Conservation (phyloP, 2,888 invertebrate species). For the Thalpophila matura region DNA sequence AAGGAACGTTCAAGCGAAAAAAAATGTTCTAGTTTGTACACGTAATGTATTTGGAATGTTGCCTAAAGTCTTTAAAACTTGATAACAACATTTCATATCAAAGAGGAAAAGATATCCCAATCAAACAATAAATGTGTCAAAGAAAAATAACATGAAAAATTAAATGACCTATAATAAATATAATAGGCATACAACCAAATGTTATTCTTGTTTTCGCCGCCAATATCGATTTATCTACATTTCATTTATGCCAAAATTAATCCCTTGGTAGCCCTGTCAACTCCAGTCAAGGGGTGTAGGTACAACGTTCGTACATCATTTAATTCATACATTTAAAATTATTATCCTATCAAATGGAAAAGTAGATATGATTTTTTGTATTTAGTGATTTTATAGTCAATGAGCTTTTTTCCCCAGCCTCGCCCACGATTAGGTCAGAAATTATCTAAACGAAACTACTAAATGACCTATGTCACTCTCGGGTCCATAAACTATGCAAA, state of each 20-base stretch:
- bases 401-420: no score
- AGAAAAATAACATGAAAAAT: conserved; percentile 20
- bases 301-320: not conserved
- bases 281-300: no score
- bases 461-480: no score
- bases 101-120: conserved; percentile 25
- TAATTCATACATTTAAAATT: not conserved
- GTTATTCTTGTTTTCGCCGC: conserved; percentile 7
- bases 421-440: no score
- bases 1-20: not conserved
- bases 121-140: conserved; percentile 15
- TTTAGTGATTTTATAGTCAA: no score
- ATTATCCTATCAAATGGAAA: no score
- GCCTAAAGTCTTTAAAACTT: conserved; percentile 11
- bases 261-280: conserved; percentile 15
- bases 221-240: conserved; percentile 13
- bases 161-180: not conserved
- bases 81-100: conserved; percentile 13
- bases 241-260: conserved; percentile 13
- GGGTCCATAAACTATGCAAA: no score
- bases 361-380: no score
- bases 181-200: no score
- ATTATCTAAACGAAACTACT: no score
- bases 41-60: conserved; percentile 10
- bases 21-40: not conserved